Base-by-base conservation (phyloP, 2,797 vertebrate genomes). In the Poecilia velifera region DNA sequence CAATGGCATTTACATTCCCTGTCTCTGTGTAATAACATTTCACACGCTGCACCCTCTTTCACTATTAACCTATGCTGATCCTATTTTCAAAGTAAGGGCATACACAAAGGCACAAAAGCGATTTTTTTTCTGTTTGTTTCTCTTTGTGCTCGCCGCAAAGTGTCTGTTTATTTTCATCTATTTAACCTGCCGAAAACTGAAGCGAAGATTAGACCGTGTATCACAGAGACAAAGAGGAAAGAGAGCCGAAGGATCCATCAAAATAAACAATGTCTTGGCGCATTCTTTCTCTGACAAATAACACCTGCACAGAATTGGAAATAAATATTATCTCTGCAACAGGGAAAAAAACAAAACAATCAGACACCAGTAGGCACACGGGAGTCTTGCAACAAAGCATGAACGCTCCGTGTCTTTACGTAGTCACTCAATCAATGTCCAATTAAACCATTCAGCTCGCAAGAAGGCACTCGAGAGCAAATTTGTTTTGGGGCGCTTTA, bases 241-340 rank as follows among this genome's bases (percentile, higher is more conserved):
- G 68, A 36, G 46, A 70, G 46, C 77, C 75, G 72, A 76, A 84
- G 20, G 81, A 92, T 84, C 85, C 80, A 81, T 94, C 87, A 91
- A 92, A 93, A 92, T 90, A 91, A 93, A 92, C 83, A 82, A 55
- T 6, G 70, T 81, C 82, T 82, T 81, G 82, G 73, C 25, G 85
- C 88, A 89, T 92, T 94, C 83, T 91, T 89, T 77, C 86, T 73
- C 89, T 74, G 85, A 84, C 86, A 91, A 90, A 92, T 90, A 94
- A 92, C 92, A 95, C 93, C 92, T 95, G 94, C 91, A 91, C 82
- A 84, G 81, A 94, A 93, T 88, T 86, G 87, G 91, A 89, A 92
- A 95, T 91, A 94, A 94, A 94, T 92, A 93, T 92, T 90, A 91
- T 93, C 91, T 92, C 90, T 90, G 87, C 82, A 53, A 92, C 84